Evolutionary conservation across 1,140 invertebrate species (phyloP), one percentile per base, ranked within the genome.

Genomic region (Phymorhynchus buccinoides): DNA sequence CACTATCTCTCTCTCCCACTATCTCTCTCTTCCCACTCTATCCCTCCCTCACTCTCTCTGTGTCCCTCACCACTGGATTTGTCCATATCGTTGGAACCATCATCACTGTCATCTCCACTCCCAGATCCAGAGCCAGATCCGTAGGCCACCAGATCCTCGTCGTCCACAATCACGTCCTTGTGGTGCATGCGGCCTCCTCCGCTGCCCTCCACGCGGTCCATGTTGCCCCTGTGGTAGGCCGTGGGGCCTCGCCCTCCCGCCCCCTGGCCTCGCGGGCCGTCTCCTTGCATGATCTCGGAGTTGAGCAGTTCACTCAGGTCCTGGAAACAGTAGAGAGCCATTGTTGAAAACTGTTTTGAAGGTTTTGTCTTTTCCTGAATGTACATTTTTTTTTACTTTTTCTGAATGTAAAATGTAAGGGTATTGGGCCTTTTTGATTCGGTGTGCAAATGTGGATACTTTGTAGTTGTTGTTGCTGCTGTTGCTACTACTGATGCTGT

Each of bases 51-150:
- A 9, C 44, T 48, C 44, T 48, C 44, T 9, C 44, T 27, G 18
- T 27, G 18, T 27, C 12, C 22, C 56, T 78, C 12, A 62, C 56
- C 56, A 18, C 1, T 62, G 22, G 56, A 27, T 27, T 27, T 22
- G 22, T 16, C 22, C 7, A 32, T 73, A 35, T 35, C 71, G 30
- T 73, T 0, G 32, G 16, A n/a, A 3, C 22, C 37, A 12, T 73
- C 3, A 14, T 32, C 30, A 9, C 56, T 77, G 27, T 27, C 56
- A 22, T 62, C 80, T 39, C 44, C 75, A 66, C 80, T 78, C 37
- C 80, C 83, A 4, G 83, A 81, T 9, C 85, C 87, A 68, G 85
- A 86, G n/a, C 87, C 87, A 66, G 85, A 86, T 2, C 85, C 84
- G 27, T 79, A 85, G 30, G 73, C 42, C 39, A 80, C 56, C 22